Base-by-base conservation (phyloP, 2,797 vertebrate species). In the Pachyuromys duprasi region DNA sequence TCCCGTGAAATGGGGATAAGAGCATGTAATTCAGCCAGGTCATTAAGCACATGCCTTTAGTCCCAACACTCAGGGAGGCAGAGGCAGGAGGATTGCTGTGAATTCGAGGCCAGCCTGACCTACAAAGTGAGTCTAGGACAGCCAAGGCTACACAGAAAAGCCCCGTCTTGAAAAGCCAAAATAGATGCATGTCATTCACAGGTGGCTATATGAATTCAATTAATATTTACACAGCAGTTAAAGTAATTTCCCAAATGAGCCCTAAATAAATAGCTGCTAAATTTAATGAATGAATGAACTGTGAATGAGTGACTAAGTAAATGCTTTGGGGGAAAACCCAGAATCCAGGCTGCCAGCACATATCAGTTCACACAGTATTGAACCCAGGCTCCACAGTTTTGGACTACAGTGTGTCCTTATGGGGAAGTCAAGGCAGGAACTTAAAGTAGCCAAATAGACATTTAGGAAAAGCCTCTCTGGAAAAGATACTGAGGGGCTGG, bases 321-420 rank as follows among this genome's bases (percentile, higher is more conserved):
- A 36, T 3, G 36, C 17, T 17, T 18, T 0, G 0, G 5, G 33
- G 31, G 15, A 57, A 49, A 57, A 1, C 6, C 4, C 0, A 20
- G 26, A 18, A 9, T 72, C 1, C 0, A 1, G 49, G 36, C 42
- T 26, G 1, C 2, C 0, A 1, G 9, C 28, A 15, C 3, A 49
- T 1, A 9, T 13, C 2, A 4, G 12, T 24, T 24, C 63, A n/a
- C 82, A 49, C 2, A 45, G 75, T 9, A 14, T 15, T 81, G 28
- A 15, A 14, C 42, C 49, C 39, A 1, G 26, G 8, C 53, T 8
- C 33, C 33, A 49, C 42, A 49, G 82, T 67, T 84, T 45, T 3
- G 31, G 18, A 42, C 18, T 45, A 1, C 31, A 53, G 12, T 53
- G n/a, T 36, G 63, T 31, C 22, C 36, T 12, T 36, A 31, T 49